These are phyloP conservation scores for Hassar affinis DNA, from an alignment of 2,113 vertebrate species.

Conservation along the genomic window DNA sequence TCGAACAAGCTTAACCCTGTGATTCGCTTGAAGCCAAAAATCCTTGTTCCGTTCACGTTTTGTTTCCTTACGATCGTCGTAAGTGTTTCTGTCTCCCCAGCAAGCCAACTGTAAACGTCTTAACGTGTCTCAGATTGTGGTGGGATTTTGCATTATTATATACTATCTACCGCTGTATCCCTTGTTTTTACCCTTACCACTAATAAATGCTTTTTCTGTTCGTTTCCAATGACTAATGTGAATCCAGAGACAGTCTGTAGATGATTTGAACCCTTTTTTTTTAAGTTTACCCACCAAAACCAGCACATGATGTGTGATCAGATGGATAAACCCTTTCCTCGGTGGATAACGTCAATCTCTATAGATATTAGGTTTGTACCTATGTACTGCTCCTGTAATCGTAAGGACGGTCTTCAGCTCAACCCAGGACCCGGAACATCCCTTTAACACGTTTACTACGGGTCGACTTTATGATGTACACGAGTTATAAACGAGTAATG, in stretches of 20 bases:
- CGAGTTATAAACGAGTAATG: neutral
- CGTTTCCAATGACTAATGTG: neutral
- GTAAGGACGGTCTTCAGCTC: neutral
- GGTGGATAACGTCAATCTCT: neutral
- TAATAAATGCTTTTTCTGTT: no score
- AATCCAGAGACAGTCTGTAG: neutral
- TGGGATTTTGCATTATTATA: neutral
- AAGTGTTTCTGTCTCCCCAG: neutral
- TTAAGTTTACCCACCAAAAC: neutral
- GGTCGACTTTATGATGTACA: neutral
- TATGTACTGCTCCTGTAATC: neutral
- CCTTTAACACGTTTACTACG: no score
- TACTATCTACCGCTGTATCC: no score
- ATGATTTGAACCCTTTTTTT: neutral
- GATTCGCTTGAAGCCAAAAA: neutral
- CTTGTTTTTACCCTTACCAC: no score
- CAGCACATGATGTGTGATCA: neutral
- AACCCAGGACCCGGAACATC: neutral
- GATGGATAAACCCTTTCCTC: neutral
- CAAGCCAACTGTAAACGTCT: neutral
- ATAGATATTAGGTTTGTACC: neutral
- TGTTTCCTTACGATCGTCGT: neutral
- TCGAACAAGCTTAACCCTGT: neutral
- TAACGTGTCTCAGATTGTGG: neutral
- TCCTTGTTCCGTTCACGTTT: neutral